A percentile compares a stretch with the other conserved stretches of the same genome.
Conservation (phyloP, 2,113 vertebrate species). For the Podilymbus podiceps region DNA sequence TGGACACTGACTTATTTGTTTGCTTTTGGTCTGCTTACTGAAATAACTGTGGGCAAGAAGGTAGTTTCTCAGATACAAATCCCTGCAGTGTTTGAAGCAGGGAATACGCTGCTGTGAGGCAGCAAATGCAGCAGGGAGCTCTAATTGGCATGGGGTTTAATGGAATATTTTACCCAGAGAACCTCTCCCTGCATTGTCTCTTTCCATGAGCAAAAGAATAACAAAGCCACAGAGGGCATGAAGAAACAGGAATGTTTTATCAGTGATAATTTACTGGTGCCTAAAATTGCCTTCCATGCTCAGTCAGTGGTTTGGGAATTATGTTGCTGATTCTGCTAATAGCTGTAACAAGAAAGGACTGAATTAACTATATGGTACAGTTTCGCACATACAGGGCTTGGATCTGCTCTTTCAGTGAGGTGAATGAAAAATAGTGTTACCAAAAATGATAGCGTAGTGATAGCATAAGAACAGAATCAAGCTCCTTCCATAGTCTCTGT, state of each 20-base stretch:
- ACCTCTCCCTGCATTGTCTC: slow-evolving; percentile 15
- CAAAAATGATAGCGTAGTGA: background rate
- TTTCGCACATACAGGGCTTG: background rate
- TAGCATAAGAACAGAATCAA: background rate
- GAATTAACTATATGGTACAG: background rate
- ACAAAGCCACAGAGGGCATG: slow-evolving; percentile 22
- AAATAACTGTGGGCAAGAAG: background rate
- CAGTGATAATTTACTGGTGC: slow-evolving; percentile 48
- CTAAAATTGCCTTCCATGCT: slow-evolving; percentile 27
- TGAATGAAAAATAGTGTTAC: background rate
- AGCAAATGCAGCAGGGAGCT: background rate
- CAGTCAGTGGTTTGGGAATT: slow-evolving; percentile 36
- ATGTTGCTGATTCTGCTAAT: slow-evolving; percentile 14
- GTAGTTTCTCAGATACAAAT: background rate
- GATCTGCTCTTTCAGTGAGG: background rate
- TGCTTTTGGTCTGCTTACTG: background rate
- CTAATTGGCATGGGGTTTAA: background rate
- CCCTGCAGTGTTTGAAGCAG: background rate
- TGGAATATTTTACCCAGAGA: background rate
- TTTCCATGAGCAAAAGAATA: slow-evolving; percentile 7
- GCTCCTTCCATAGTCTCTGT: background rate
- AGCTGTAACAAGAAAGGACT: slow-evolving; percentile 17
- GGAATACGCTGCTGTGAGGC: background rate
- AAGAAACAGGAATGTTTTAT: slow-evolving; percentile 59
- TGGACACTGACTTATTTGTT: background rate